phyloP scores from a whole-genome alignment of 2,888 invertebrate species.

The Coleophora deauratella region DNA sequence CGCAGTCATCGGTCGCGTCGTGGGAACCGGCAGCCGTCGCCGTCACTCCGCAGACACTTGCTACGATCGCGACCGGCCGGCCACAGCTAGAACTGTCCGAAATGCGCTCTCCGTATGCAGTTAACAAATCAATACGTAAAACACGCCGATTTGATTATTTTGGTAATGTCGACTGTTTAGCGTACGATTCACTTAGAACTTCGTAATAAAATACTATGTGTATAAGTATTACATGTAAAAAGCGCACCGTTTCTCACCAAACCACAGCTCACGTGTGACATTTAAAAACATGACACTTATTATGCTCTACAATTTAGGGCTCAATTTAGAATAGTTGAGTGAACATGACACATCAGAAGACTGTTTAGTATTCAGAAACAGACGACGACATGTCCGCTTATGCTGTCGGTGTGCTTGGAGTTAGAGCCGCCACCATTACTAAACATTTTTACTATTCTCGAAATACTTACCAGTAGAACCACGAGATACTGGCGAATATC shows the following conservation, averaged over 20 bases:
- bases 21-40: conserved; percentile 57
- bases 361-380: conserved; percentile 48
- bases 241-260: no score
- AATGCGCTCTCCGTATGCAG: conserved; percentile 71
- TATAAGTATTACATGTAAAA: no score
- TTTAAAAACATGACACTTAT: conserved; percentile 24
- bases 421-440: background rate
- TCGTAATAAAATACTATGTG: no score
- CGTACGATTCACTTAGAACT: no score
- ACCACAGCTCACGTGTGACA: background rate
- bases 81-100: conserved; percentile 73
- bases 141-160: no score
- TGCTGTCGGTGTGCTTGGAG: conserved; percentile 35
- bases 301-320: conserved; percentile 9
- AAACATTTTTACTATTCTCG: conserved; percentile 5
- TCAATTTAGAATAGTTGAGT: no score
- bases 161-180: no score
- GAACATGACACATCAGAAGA: no score
- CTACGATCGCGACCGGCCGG: conserved; percentile 36
- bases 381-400: conserved; percentile 52
- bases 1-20: no score
- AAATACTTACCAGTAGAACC: no score
- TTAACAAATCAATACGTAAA: conserved; percentile 65
- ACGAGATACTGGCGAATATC: no score
- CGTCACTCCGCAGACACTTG: no score